Percentiles rank a stretch among this genome's conserved stretches.
Evolutionary conservation across 2,113 vertebrate genomes (phyloP).

Genomic region (Stigmatopora nigra): DNA sequence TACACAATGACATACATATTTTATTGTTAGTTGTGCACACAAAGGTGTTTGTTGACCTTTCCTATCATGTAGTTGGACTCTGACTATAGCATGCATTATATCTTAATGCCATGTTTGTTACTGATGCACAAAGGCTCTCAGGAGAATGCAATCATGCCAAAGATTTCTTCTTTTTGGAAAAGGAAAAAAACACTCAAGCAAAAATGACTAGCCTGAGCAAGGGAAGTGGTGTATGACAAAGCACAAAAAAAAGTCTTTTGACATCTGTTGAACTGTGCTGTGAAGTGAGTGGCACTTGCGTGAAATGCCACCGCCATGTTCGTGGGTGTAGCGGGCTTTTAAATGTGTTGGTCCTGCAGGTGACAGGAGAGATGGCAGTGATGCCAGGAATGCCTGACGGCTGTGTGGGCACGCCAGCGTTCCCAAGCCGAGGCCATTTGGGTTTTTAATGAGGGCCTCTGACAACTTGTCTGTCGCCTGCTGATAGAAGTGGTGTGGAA

Average conservation of each 20-base stretch:
- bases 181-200: not conserved
- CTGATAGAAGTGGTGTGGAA: conserved; percentile 20
- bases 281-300: conserved; percentile 1
- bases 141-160: not conserved
- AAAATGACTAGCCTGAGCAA: conserved; percentile 2
- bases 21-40: no score
- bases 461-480: conserved; percentile 49
- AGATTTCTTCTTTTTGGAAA: not conserved
- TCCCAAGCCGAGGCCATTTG: conserved; percentile 29
- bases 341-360: conserved; percentile 27
- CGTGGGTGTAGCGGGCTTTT: conserved; percentile 13
- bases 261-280: not conserved
- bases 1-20: no score
- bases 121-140: not conserved
- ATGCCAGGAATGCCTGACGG: conserved; percentile 22
- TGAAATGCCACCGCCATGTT: conserved; percentile 17
- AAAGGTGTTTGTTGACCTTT: no score
- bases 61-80: no score
- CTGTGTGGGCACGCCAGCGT: conserved; percentile 21
- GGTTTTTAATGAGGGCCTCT: conserved; percentile 51
- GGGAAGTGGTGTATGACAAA: not conserved
- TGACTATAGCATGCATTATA: not conserved
- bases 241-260: not conserved
- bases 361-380: conserved; percentile 25
- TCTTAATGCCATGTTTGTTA: not conserved